A percentile compares a stretch with the other conserved stretches of the same genome.
These are phyloP conservation scores for Battus philenor DNA, from an alignment of 1,140 invertebrate genomes.

Conservation along the genomic window DNA sequence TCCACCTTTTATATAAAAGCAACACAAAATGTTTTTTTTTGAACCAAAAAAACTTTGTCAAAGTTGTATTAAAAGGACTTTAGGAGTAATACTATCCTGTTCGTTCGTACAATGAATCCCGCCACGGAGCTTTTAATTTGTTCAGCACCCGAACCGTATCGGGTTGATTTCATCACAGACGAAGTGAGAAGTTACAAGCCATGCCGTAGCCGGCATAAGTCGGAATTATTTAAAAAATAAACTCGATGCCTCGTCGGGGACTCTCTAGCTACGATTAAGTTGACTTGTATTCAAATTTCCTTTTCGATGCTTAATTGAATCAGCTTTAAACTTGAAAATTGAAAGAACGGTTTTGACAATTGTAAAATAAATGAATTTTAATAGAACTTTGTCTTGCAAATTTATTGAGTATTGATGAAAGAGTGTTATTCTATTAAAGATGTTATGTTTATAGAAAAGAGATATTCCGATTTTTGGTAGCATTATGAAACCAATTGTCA, in stretches of 20 bases:
- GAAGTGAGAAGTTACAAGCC: constrained; percentile 29
- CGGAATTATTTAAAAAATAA: constrained; percentile 39
- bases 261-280: constrained; percentile 33
- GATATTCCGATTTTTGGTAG: too few relatives aligned
- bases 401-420: too few relatives aligned
- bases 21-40: constrained; percentile 1
- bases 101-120: constrained; percentile 19
- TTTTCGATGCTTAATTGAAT: constrained; percentile 21
- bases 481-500: too few relatives aligned
- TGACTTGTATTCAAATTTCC: constrained; percentile 37
- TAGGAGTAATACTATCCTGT: constrained; percentile 17
- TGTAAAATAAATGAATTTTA: too few relatives aligned
- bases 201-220: constrained; percentile 9
- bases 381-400: too few relatives aligned
- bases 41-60: neutral
- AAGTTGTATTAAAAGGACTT: neutral
- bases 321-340: too few relatives aligned
- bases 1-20: too few relatives aligned
- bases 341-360: too few relatives aligned
- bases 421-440: too few relatives aligned
- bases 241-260: constrained; percentile 35
- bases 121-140: constrained; percentile 17
- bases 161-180: constrained; percentile 36
- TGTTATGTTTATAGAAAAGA: too few relatives aligned
- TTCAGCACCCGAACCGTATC: constrained; percentile 18